Conservation (phyloP, 2,797 vertebrate genomes). For the Iguana delicatissima region DNA sequence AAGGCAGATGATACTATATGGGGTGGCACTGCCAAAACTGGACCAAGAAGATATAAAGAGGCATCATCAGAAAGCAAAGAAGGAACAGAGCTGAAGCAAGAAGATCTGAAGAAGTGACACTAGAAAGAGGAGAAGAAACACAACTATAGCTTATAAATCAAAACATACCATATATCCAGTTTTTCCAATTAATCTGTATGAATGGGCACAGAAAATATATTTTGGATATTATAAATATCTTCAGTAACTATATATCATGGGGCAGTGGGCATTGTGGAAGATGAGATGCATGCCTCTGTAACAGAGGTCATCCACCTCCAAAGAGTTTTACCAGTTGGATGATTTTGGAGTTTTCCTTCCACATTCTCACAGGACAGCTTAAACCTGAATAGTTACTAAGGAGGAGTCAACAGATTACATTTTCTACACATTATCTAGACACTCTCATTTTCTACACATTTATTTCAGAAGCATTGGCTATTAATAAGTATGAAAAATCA, state of each 20-base stretch:
- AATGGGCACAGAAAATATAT: neutral
- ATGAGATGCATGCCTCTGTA: neutral
- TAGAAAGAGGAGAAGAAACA: neutral
- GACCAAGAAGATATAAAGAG: neutral
- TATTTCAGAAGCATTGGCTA: neutral
- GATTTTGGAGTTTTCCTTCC: neutral
- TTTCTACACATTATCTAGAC: neutral
- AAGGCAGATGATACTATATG: neutral
- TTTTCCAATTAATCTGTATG: neutral
- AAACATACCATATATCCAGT: too few species aligned
- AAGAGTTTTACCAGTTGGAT: neutral
- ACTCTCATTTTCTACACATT: neutral
- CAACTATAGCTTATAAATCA: neutral
- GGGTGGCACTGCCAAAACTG: neutral
- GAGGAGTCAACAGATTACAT: neutral
- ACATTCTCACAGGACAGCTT: neutral
- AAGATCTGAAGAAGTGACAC: neutral
- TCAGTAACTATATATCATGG: neutral
- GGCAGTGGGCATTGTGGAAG: neutral
- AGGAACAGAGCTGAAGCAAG: neutral
- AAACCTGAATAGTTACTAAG: neutral
- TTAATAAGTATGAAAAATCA: neutral
- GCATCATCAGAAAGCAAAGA: neutral
- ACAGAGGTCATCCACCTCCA: neutral
- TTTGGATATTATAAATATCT: too few species aligned